Base-by-base conservation (phyloP, 2,113 vertebrate species). In the Nannobrachium achirus region DNA sequence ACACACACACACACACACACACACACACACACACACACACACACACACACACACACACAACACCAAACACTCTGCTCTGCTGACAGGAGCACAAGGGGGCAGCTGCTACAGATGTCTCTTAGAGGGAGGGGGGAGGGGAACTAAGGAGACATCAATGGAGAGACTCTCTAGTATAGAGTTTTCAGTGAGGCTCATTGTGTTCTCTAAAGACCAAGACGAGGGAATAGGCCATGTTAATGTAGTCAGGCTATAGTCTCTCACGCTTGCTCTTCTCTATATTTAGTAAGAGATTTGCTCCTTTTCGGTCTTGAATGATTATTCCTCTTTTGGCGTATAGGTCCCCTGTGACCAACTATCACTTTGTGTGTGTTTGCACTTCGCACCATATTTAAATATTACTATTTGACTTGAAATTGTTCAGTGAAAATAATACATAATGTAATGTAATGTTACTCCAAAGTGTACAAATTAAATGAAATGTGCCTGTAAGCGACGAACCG, bases 91-190 rank as follows among this genome's bases (percentile, higher is more conserved):
- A 92, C 90, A 92, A 92, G 90, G 90, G 90, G 89, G 91, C 92
- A 93, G 92, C 93, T 93, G 92, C 92, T 92, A 92, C 92, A 92
- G 91, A 93, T 91, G 89, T 91, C 92, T 92, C 85, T 85, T 69
- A 71, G 86, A 78, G 79, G 75, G 86, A 86, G 91, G 89, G 87
- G 71, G 89, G 89, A 89, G 89, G 91, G 88, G 89, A 71, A 57
- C 63, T 56, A 57, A 78, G 88, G 85, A 89, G 86, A 90, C 90
- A 89, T 92, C 90, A 93, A 93, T 91, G 79, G 84, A 88, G 80
- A 85, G 75, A 79, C 85, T 88, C 73, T 86, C 78, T 85, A 81
- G 86, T 81, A 71, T 82, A 71, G 86, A 89, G 81, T 83, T 86
- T 84, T 88, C 77, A 83, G 77, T 80, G 75, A 76, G 71, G 71